Percentiles rank a stretch among this genome's conserved stretches.
phyloP scores from a whole-genome alignment of 2,113 vertebrate genomes.

The Diadophis punctatus region DNA sequence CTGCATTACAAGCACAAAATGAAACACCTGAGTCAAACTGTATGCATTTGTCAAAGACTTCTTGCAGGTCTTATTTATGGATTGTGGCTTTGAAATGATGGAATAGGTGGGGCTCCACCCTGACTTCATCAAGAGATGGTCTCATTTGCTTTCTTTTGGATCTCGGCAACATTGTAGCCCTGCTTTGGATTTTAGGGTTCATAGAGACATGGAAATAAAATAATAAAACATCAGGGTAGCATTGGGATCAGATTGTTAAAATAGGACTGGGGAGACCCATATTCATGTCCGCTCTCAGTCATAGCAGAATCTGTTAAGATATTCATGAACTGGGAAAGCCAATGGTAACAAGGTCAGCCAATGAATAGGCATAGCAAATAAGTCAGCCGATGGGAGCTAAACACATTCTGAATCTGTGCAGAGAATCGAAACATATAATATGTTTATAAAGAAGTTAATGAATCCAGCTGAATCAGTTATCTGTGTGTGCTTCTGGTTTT shows the following conservation, averaged over 20 bases:
- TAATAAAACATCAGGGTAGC: neutral
- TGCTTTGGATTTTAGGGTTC: neutral
- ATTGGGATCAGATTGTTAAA: neutral
- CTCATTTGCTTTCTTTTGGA: conserved; percentile 9
- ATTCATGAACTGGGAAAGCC: too few relatives aligned
- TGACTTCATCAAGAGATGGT: conserved; percentile 3
- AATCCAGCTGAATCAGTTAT: too few relatives aligned
- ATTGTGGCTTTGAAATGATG: neutral
- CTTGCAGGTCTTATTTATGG: neutral
- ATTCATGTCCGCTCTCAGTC: neutral
- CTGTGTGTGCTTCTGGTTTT: too few relatives aligned
- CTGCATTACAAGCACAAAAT: conserved; percentile 27
- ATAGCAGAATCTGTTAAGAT: neutral
- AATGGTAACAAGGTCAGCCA: too few relatives aligned
- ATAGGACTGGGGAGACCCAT: neutral
- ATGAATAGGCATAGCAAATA: too few relatives aligned
- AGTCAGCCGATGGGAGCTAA: too few relatives aligned
- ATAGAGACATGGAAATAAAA: neutral
- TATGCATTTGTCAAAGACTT: neutral
- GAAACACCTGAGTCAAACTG: conserved; percentile 25
- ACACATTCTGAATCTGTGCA: too few relatives aligned
- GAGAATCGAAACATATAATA: too few relatives aligned
- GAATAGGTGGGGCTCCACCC: neutral
- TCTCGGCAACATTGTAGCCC: neutral
- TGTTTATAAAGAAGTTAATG: too few relatives aligned